Evolutionary conservation across 2,888 invertebrate species (phyloP), one percentile per base, ranked within the genome.

Genomic region (Celastrina argiolus): DNA sequence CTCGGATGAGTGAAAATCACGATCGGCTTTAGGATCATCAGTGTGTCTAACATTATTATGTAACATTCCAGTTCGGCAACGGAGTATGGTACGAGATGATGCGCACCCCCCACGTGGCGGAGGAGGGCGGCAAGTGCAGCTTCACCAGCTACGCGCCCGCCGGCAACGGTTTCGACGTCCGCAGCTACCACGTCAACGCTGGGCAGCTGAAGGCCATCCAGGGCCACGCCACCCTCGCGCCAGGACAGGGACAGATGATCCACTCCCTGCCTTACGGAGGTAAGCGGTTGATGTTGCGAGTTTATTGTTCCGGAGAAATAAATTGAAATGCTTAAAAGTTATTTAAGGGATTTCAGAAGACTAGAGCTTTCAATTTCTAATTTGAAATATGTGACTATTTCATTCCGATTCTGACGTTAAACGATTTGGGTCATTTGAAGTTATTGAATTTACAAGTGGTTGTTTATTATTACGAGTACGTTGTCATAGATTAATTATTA

Each of bases 211-310:
- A 34, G 31, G 31, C 31, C 10, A 59, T 59, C 12, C 4, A 31
- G 10, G 59, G 59, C 10, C 34, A 59, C 16, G 31, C 59, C 7
- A 59, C 31, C 1, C 31, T 12, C 10, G 59, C 59, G 0, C 59
- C 59, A 4, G 59, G 59, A 59, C 34, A 16, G 3, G 59, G 59
- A 6, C 59, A 59, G 26, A 59, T 59, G 59, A 34, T 59, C 16
- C 34, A 59, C 31, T 59, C 59, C 10, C 59, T 59, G 31, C 59
- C 59, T 59, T 59, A 59, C 34, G 59, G 59, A 31, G 34, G 59
- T 59, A 36, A 59, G 58, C 14, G 10, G 4, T n/a, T 41, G 6
- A n/a, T n/a, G n/a, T n/a, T n/a, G n/a, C n/a, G n/a, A n/a, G 28
- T 28, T 28, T 28, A 28, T 28, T 28, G 4, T 4, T 28, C 28